A percentile compares a stretch with the other conserved stretches of the same genome.
Conservation (phyloP, 2,797 vertebrate genomes). For the Babyrousa celebensis region DNA sequence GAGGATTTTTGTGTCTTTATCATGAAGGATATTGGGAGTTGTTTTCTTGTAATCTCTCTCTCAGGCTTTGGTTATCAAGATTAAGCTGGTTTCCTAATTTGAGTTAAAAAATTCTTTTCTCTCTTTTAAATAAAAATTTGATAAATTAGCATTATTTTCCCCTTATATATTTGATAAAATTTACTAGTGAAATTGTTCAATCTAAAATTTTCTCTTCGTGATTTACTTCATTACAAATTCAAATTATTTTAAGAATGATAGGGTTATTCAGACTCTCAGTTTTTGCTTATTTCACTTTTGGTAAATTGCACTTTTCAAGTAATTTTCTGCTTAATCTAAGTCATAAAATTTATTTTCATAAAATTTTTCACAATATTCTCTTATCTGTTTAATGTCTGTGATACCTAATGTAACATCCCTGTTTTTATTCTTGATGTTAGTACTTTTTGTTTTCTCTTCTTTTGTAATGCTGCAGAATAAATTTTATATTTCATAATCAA, state of each 20-base stretch:
- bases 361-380: background rate
- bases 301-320: background rate
- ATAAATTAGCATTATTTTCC: background rate
- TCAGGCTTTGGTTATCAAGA: background rate
- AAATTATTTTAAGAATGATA: background rate
- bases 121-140: background rate
- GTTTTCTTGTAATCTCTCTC: background rate
- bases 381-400: background rate
- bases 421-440: background rate
- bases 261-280: background rate
- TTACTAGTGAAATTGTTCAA: background rate
- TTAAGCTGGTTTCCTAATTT: background rate
- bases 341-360: conserved; percentile 1
- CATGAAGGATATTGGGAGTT: background rate
- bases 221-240: background rate
- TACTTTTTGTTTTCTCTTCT: background rate
- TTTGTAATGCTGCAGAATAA: background rate
- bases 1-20: background rate
- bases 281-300: background rate
- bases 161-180: background rate
- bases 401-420: background rate
- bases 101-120: background rate
- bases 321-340: background rate
- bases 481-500: too few relatives aligned
- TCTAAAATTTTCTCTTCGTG: background rate